Evolutionary conservation across 2,113 vertebrate species (phyloP), one percentile per base, ranked within the genome.

Genomic region (Pteronura brasiliensis): DNA sequence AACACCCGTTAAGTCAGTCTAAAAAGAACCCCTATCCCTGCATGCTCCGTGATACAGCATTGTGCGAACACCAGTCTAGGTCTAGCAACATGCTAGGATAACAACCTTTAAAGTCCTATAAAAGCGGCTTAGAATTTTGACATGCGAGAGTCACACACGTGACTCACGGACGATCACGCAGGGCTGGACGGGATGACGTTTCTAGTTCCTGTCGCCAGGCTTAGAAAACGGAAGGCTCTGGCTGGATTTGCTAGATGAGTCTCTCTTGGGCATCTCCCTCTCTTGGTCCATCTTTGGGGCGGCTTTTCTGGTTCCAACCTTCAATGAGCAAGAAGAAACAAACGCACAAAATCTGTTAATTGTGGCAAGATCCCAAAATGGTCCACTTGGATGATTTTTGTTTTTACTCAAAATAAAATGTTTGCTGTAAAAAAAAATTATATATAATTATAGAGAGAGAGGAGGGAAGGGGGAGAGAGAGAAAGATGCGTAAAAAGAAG

Each of bases 281-380:
- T 97, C 95, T n/a, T 79, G 94, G 59, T 90, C 88, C 7, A 6
- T 88, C 96, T 83, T 98, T n/a, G 55, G 52, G 49, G 27, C 44
- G 93, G 34, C 25, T 94, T 92, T 98, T 77, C 85, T 97, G 88
- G 42, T 20, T 94, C 81, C 93, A n/a, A 49, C 93, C 98, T 98
- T 97, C 39, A 96, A 88, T 3, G 59, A 90, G 52, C 29, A 86
- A 97, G 55, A 94, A 94, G 39, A 90, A 36, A 96, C 67, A 90
- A 72, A 86, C 1, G 49, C 5, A 57, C 29, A 77, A 17, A 86
- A 36, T 74, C 44, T 79, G 0, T 91, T 91, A 34, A 93, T 4
- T 82, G 44, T 18, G 27, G n/a, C 1, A 36, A 92, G 49, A 15
- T 34, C 71, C 63, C 80, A n/a, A 67, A 52, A 88, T 18, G 23